Percentiles rank a stretch among this genome's conserved stretches.
phyloP scores from a whole-genome alignment of 1,140 invertebrate genomes.

The Andrena cerasifolii region DNA sequence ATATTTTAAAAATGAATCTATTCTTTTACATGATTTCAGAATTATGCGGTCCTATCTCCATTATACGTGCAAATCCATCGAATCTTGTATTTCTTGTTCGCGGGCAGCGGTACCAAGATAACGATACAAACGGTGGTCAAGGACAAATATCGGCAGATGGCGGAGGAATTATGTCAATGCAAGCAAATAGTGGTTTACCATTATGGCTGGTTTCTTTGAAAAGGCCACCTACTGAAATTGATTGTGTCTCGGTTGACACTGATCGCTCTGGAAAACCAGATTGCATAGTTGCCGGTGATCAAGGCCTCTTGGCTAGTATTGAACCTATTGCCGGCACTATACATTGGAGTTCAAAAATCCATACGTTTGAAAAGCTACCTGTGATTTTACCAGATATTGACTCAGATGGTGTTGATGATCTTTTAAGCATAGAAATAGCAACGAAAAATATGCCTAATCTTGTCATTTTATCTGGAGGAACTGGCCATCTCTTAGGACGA shows the following conservation, averaged over 20 bases:
- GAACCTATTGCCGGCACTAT: slow-evolving; percentile 87
- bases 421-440: slow-evolving; percentile 84
- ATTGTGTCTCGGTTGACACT: slow-evolving; percentile 88
- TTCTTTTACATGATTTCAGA: slow-evolving; percentile 77
- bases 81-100: slow-evolving; percentile 88
- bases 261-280: slow-evolving; percentile 87
- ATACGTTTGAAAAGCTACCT: slow-evolving; percentile 86
- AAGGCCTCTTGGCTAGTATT: slow-evolving; percentile 86
- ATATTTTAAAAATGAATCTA: background rate
- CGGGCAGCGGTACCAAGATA: slow-evolving; percentile 83
- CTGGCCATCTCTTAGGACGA: slow-evolving; percentile 80
- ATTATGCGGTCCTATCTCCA: slow-evolving; percentile 87
- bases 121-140: slow-evolving; percentile 80
- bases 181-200: slow-evolving; percentile 83
- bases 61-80: slow-evolving; percentile 85
- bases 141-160: slow-evolving; percentile 79
- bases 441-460: slow-evolving; percentile 82
- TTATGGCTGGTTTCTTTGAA: slow-evolving; percentile 85
- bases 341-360: slow-evolving; percentile 84
- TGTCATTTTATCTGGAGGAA: slow-evolving; percentile 85
- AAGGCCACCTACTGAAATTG: slow-evolving; percentile 86
- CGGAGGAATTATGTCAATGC: slow-evolving; percentile 79
- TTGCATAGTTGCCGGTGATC: slow-evolving; percentile 87
- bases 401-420: slow-evolving; percentile 86
- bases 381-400: slow-evolving; percentile 88